Evolutionary conservation across 2,113 vertebrate species (phyloP).

Genomic region (Chionis minor): DNA sequence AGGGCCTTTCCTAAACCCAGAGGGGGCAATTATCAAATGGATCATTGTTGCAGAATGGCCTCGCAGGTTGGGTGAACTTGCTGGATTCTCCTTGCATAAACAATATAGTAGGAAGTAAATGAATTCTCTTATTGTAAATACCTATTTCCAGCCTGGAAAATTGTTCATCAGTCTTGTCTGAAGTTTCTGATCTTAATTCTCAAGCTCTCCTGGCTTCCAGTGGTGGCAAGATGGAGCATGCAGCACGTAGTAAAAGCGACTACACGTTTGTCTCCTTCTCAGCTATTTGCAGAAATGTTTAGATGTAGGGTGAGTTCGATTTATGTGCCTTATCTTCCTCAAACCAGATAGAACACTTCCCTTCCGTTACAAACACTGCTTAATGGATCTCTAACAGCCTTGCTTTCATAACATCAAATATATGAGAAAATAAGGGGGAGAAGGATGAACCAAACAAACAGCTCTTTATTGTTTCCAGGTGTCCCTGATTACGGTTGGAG

Average conservation of each 20-base stretch:
- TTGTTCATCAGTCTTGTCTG: not conserved
- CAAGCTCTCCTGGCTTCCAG: not conserved
- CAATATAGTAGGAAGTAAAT: not conserved
- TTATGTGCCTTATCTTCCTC: conserved; percentile 72
- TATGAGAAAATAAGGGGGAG: conserved; percentile 29
- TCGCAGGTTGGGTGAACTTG: not conserved
- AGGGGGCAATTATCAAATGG: not conserved
- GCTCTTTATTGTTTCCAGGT: conserved; percentile 57
- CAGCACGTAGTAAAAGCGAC: not conserved
- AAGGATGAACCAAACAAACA: conserved; percentile 15
- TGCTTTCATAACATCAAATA: conserved; percentile 60
- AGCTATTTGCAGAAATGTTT: conserved; percentile 69
- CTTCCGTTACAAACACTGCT: not conserved
- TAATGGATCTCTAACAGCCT: conserved; percentile 66
- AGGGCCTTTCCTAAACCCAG: not conserved
- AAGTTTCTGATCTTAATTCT: not conserved
- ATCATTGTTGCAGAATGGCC: not conserved
- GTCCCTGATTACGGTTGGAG: conserved; percentile 35
- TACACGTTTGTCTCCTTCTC: conserved; percentile 46
- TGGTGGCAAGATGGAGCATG: not conserved
- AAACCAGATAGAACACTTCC: conserved; percentile 63
- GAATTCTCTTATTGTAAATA: not conserved
- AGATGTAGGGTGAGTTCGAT: conserved; percentile 48
- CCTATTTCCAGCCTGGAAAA: not conserved
- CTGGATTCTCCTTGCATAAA: not conserved